Percentiles rank a stretch among this genome's conserved stretches.
Conservation (phyloP, 2,113 vertebrate species). For the Sebastes fasciatus region DNA sequence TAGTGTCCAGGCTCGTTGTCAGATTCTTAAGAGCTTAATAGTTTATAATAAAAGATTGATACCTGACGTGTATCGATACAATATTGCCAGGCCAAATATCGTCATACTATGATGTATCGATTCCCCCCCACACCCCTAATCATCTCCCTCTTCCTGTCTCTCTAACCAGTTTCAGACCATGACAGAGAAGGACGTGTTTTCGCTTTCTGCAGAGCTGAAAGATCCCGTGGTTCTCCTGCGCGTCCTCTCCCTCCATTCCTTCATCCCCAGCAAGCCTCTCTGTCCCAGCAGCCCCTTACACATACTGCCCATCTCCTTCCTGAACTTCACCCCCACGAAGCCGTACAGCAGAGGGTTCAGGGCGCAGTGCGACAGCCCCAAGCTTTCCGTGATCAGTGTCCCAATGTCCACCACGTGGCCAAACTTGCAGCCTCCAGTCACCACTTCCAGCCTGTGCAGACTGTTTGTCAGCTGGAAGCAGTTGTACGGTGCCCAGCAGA, state of each 20-base stretch:
- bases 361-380: conserved; percentile 87
- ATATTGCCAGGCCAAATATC: too few relatives aligned
- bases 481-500: conserved; percentile 88
- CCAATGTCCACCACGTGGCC: conserved; percentile 79
- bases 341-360: conserved; percentile 89
- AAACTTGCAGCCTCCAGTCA: conserved; percentile 71
- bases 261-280: conserved; percentile 51
- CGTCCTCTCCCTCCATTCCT: conserved; percentile 59
- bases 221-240: conserved; percentile 60
- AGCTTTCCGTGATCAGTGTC: conserved; percentile 78
- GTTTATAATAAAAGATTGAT: too few relatives aligned
- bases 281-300: conserved; percentile 74
- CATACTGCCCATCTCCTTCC: conserved; percentile 80
- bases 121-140: background rate
- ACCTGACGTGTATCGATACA: too few relatives aligned
- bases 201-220: conserved; percentile 81
- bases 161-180: conserved; percentile 67
- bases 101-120: too few relatives aligned
- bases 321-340: conserved; percentile 87
- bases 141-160: background rate
- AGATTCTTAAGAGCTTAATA: too few relatives aligned
- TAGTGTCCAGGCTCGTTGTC: too few relatives aligned
- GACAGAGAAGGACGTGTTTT: conserved; percentile 83
- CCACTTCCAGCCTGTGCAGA: conserved; percentile 63
- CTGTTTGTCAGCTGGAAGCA: conserved; percentile 81